Conservation (phyloP, 2,888 invertebrate genomes). For the Maniola hyperantus region DNA sequence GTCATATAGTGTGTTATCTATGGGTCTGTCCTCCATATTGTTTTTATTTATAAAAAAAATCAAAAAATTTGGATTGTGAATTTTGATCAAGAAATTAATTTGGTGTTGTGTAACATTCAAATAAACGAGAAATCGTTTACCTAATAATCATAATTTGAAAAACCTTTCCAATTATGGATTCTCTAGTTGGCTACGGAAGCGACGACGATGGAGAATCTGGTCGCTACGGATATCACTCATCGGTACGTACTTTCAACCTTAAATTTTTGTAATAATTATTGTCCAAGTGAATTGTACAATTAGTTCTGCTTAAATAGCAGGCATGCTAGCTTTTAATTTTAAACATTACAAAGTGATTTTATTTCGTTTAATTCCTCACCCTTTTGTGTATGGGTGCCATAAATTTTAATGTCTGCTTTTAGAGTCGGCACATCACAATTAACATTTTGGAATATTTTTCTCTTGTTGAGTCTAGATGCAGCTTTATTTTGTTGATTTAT, state of each 20-base stretch:
- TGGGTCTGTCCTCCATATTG: not conserved
- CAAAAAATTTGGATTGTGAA: not conserved
- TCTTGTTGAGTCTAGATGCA: too few relatives aligned
- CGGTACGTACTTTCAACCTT: constrained; percentile 58
- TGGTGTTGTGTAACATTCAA: not conserved
- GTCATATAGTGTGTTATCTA: too few relatives aligned
- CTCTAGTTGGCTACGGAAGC: constrained; percentile 89
- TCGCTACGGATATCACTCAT: constrained; percentile 58
- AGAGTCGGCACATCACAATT: not conserved
- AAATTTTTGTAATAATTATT: too few relatives aligned
- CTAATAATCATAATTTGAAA: not conserved
- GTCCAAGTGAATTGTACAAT: too few relatives aligned
- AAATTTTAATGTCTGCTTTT: not conserved
- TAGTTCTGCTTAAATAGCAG: not conserved
- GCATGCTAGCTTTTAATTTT: not conserved
- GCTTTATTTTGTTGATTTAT: too few relatives aligned
- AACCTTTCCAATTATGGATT: constrained; percentile 83
- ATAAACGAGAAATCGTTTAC: not conserved
- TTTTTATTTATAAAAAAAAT: not conserved
- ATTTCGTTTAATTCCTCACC: not conserved
- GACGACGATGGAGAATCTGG: constrained; percentile 87
- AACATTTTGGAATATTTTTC: not conserved
- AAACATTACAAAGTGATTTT: too few relatives aligned
- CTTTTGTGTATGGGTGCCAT: not conserved
- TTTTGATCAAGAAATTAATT: not conserved